Conservation (phyloP, 2,888 invertebrate genomes). For the Apamea sordens region DNA sequence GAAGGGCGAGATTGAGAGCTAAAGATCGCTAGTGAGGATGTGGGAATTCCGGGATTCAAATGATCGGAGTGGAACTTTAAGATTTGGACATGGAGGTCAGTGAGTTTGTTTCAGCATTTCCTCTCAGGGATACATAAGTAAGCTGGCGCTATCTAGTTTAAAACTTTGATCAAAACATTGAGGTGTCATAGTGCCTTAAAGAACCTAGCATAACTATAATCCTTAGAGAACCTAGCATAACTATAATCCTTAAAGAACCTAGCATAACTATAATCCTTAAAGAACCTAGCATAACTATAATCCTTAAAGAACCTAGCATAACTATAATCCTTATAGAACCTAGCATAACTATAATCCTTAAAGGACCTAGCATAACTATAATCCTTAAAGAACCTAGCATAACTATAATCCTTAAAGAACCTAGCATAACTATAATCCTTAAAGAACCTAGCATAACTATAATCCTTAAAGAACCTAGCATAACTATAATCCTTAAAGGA, state of each 20-base stretch:
- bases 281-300: neutral
- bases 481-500: no score
- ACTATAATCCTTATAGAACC: no score
- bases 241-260: no score
- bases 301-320: neutral
- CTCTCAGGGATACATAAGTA: neutral
- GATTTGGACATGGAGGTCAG: neutral
- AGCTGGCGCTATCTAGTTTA: neutral
- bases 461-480: no score
- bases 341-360: neutral
- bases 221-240: neutral
- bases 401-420: no score
- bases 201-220: neutral
- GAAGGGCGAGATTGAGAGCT: neutral
- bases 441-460: neutral
- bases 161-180: neutral
- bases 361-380: neutral
- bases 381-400: neutral
- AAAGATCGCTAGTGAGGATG: neutral
- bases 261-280: neutral
- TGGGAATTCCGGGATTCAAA: slow-evolving; percentile 9
- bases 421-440: neutral
- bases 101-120: neutral
- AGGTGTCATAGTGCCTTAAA: no score
- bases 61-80: neutral